These are phyloP conservation scores for Caenorhabditis afra DNA, from an alignment of 2,888 invertebrate genomes.

Conservation along the genomic window DNA sequence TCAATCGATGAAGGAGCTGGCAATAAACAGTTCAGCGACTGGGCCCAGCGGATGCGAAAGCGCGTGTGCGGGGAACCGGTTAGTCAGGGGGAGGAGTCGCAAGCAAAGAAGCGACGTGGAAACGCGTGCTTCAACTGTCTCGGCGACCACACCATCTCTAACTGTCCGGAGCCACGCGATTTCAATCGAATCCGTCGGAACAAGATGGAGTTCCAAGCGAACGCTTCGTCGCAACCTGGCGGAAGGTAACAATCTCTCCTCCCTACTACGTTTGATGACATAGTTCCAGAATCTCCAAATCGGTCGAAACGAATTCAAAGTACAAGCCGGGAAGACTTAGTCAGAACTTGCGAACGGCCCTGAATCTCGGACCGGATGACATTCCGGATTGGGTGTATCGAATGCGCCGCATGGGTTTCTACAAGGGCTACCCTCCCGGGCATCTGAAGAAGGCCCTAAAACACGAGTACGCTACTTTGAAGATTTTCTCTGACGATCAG, in stretches of 20 bases:
- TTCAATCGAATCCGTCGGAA: conserved; percentile 84
- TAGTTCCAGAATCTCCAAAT: conserved; percentile 28
- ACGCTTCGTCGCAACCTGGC: conserved; percentile 3
- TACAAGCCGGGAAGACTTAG: conserved; percentile 61
- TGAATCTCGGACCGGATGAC: conserved; percentile 85
- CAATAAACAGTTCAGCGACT: conserved; percentile 8
- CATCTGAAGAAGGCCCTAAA: conserved; percentile 87
- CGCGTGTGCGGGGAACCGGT: conserved; percentile 26
- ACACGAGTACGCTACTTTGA: conserved; percentile 21
- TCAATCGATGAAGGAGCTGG: background rate
- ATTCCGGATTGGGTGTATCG: conserved; percentile 89
- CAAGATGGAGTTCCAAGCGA: conserved; percentile 1
- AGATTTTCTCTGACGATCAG: conserved; percentile 27
- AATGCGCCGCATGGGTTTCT: conserved; percentile 85
- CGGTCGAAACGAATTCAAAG: conserved; percentile 9
- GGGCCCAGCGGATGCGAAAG: conserved; percentile 28
- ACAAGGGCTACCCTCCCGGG: conserved; percentile 93
- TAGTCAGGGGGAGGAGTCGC: background rate
- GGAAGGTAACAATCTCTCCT: background rate
- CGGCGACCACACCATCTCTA: conserved; percentile 87
- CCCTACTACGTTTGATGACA: background rate
- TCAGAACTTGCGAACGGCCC: conserved; percentile 47
- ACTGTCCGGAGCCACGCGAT: conserved; percentile 87
- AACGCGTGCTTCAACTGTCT: conserved; percentile 89
- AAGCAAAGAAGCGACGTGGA: conserved; percentile 12